phyloP scores from a whole-genome alignment of 2,113 vertebrate species.

The Spheniscus mendiculus region DNA sequence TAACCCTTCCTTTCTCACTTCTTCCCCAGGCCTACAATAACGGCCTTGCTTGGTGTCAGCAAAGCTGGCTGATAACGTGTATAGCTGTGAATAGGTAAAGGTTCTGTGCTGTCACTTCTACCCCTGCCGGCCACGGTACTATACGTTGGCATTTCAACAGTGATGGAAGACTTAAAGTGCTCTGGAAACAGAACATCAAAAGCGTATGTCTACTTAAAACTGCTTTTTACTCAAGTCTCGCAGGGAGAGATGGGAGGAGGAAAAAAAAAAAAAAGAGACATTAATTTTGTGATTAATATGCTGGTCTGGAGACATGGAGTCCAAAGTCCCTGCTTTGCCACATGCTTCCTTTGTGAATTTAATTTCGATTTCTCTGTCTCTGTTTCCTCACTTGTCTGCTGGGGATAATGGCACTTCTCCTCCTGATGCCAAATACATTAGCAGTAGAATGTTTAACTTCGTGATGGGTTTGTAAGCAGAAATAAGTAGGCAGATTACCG shows the following conservation, averaged over 20 bases:
- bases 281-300: neutral
- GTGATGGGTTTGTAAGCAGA: neutral
- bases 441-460: neutral
- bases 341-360: neutral
- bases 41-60: neutral
- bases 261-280: neutral
- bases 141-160: neutral
- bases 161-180: neutral
- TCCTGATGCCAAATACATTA: constrained; percentile 25
- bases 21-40: neutral
- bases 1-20: neutral
- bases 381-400: constrained; percentile 3
- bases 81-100: neutral
- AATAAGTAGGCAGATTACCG: neutral
- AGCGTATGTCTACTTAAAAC: neutral
- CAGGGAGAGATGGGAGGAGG: neutral
- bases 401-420: constrained; percentile 21
- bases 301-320: neutral
- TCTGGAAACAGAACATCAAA: neutral
- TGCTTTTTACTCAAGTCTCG: neutral
- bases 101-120: neutral
- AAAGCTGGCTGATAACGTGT: neutral
- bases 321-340: neutral
- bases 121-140: neutral
- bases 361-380: neutral